These are phyloP conservation scores for Synanthedon formicaeformis DNA, from an alignment of 2,888 invertebrate species.

Conservation along the genomic window DNA sequence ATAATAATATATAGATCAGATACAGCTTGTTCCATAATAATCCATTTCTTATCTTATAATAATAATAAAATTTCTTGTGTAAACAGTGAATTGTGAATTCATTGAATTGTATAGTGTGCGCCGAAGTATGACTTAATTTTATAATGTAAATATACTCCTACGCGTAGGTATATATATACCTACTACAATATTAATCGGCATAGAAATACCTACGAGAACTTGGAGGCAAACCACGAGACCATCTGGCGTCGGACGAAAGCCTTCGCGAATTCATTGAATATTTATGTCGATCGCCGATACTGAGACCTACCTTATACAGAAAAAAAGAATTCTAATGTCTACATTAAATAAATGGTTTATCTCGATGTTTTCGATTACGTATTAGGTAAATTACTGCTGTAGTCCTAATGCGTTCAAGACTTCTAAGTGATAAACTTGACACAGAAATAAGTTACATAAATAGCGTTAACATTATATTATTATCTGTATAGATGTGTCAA, in stretches of 20 bases:
- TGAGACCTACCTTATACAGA: neutral
- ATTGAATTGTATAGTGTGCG: neutral
- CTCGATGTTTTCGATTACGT: neutral
- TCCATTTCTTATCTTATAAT: no score
- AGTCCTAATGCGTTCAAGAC: slow-evolving; percentile 13
- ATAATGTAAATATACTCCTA: neutral
- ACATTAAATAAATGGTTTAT: slow-evolving; percentile 21
- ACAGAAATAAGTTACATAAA: slow-evolving; percentile 3
- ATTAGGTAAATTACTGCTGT: slow-evolving; percentile 2
- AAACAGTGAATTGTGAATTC: neutral
- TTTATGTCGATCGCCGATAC: slow-evolving; percentile 5
- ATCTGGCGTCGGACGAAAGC: slow-evolving; percentile 31
- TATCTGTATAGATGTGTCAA: no score
- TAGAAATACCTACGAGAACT: slow-evolving; percentile 8
- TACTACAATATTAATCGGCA: slow-evolving; percentile 2
- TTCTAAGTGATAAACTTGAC: slow-evolving; percentile 8
- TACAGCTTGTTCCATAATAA: no score
- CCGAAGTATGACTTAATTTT: no score
- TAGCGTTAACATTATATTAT: neutral
- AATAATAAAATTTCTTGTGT: no score
- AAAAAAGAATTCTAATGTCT: slow-evolving; percentile 49
- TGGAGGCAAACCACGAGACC: slow-evolving; percentile 21
- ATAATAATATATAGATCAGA: no score
- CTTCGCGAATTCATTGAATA: slow-evolving; percentile 11
- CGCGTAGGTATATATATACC: neutral